These are phyloP conservation scores for Coptodon bakossiorum DNA, from an alignment of 2,113 vertebrate species.

Conservation along the genomic window DNA sequence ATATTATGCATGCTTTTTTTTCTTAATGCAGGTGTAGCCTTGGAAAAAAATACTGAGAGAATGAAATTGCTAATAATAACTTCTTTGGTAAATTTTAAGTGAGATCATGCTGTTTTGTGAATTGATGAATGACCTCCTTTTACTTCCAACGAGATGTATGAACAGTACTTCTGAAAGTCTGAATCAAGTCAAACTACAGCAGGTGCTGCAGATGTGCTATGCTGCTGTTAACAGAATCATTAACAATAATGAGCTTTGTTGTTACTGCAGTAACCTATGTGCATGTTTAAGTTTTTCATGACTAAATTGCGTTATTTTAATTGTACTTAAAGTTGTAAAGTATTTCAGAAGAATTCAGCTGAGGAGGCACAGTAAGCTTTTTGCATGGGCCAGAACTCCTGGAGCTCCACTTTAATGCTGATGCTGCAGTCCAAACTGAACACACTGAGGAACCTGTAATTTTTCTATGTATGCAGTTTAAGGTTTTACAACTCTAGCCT, in stretches of 20 bases:
- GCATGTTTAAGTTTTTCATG: background rate
- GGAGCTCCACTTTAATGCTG: background rate
- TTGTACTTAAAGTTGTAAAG: background rate
- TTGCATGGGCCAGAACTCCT: background rate
- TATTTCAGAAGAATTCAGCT: background rate
- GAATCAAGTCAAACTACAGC: background rate
- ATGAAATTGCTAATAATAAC: background rate
- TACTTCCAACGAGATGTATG: accelerated
- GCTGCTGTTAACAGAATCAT: background rate
- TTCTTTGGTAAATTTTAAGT: background rate
- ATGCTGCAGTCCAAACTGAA: background rate
- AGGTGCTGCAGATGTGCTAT: background rate
- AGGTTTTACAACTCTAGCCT: background rate
- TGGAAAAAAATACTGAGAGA: background rate
- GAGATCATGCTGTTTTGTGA: background rate
- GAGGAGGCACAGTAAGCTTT: background rate
- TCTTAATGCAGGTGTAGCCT: accelerated
- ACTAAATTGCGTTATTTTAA: background rate
- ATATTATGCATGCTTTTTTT: background rate
- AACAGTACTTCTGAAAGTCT: background rate
- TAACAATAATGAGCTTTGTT: background rate
- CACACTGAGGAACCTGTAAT: background rate
- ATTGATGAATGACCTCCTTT: background rate
- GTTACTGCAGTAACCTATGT: background rate
- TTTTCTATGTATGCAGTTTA: background rate